phyloP scores from a whole-genome alignment of 1,140 invertebrate genomes.

The Helicorthomorpha holstii region DNA sequence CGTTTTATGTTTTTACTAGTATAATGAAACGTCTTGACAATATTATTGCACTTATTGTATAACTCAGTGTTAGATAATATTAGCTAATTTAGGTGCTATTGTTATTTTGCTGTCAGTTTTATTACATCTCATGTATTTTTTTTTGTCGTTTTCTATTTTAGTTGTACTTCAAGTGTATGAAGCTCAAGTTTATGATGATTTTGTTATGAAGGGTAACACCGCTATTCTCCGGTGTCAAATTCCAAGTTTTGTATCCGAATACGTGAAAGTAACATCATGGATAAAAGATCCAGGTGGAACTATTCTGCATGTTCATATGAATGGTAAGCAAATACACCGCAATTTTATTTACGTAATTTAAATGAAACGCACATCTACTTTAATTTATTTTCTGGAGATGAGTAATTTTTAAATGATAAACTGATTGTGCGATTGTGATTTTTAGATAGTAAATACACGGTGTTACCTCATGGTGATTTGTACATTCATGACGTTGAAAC shows the following conservation, averaged over 20 bases:
- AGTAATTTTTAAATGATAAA: no score
- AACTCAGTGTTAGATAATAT: no score
- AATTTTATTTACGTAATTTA: neutral
- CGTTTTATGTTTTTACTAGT: no score
- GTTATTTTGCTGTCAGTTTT: no score
- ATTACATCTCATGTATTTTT: no score
- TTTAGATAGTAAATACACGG: slow-evolving; percentile 63
- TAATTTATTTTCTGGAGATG: no score
- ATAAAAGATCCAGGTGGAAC: slow-evolving; percentile 8
- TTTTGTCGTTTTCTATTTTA: no score
- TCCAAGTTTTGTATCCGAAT: slow-evolving; percentile 26
- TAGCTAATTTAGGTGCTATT: no score
- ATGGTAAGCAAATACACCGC: neutral
- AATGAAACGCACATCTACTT: no score
- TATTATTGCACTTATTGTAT: no score
- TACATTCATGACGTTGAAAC: slow-evolving; percentile 54
- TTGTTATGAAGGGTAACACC: slow-evolving; percentile 26
- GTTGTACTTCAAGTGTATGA: slow-evolving; percentile 26
- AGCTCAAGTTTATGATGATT: slow-evolving; percentile 26
- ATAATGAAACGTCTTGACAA: no score
- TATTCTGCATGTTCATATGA: neutral
- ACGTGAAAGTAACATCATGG: slow-evolving; percentile 27
- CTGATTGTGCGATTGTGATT: no score
- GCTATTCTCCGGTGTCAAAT: slow-evolving; percentile 27
- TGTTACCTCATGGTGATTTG: slow-evolving; percentile 66